Percentiles rank a stretch among this genome's conserved stretches.
These are phyloP conservation scores for Lasioglossum vierecki DNA, from an alignment of 2,888 invertebrate species.

Conservation along the genomic window DNA sequence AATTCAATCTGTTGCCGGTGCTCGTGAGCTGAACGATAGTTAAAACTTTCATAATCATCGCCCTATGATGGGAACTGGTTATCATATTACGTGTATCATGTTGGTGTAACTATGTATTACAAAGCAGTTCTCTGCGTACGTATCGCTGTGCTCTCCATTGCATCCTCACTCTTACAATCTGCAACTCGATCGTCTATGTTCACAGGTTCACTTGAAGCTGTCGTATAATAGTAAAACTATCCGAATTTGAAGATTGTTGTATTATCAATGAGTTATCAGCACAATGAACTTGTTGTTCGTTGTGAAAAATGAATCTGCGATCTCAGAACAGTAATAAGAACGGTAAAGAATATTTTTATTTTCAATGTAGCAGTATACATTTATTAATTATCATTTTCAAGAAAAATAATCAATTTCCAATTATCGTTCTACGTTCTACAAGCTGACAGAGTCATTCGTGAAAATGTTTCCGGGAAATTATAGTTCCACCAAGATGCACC, in stretches of 20 bases:
- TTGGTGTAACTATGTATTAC: neutral
- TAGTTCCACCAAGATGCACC: neutral
- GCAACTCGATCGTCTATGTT: neutral
- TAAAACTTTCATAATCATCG: conserved; percentile 7
- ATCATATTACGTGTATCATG: neutral
- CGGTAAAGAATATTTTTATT: too few relatives aligned
- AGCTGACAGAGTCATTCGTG: too few relatives aligned
- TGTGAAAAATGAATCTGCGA: too few relatives aligned
- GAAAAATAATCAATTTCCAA: too few relatives aligned
- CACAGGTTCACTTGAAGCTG: neutral
- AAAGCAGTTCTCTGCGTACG: neutral
- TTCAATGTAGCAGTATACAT: too few relatives aligned
- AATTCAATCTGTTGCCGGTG: conserved; percentile 5
- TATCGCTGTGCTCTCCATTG: neutral
- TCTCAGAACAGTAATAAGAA: too few relatives aligned
- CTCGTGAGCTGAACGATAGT: conserved; percentile 1
- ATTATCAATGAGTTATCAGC: too few relatives aligned
- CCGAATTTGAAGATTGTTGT: neutral
- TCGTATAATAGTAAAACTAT: neutral
- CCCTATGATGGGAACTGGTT: neutral
- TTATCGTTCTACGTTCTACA: too few relatives aligned
- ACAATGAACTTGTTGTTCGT: too few relatives aligned
- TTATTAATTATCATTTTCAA: too few relatives aligned
- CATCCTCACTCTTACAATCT: neutral
- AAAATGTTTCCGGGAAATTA: neutral